phyloP scores from a whole-genome alignment of 2,888 invertebrate species.

The Rhaphigaster nebulosa region DNA sequence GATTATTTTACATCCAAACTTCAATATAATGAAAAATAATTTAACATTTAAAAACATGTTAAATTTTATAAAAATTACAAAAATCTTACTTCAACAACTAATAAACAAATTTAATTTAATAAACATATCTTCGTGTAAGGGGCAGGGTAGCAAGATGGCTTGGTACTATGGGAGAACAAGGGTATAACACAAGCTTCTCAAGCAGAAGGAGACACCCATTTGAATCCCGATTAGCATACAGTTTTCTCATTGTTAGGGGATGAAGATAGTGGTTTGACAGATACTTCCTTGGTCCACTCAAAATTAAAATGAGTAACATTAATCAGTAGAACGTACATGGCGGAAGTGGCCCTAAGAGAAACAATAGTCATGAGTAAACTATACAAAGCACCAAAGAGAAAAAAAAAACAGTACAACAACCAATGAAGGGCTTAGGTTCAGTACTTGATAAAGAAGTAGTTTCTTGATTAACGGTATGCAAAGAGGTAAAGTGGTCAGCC shows the following conservation, averaged over 20 bases:
- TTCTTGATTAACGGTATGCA: not conserved
- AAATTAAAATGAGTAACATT: not conserved
- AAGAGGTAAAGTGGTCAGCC: too few relatives aligned
- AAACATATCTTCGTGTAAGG: not conserved
- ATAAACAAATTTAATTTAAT: not conserved
- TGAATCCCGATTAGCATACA: not conserved
- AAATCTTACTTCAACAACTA: too few relatives aligned
- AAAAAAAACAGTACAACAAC: not conserved
- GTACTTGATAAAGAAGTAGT: not conserved
- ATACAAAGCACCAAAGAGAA: not conserved
- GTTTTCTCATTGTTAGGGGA: not conserved
- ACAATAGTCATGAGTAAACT: not conserved
- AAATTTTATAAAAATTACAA: too few relatives aligned
- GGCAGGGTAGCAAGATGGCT: not conserved
- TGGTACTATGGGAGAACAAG: not conserved
- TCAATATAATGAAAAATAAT: not conserved
- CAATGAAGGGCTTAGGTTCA: not conserved
- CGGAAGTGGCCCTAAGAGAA: not conserved
- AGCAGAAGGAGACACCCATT: too few relatives aligned
- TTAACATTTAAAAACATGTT: too few relatives aligned
- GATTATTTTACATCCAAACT: not conserved
- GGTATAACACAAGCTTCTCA: too few relatives aligned
- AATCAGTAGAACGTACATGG: too few relatives aligned
- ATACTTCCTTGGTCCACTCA: not conserved
- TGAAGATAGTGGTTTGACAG: not conserved